phyloP scores from a whole-genome alignment of 2,113 vertebrate species.

The Neolamprologus sp. region DNA sequence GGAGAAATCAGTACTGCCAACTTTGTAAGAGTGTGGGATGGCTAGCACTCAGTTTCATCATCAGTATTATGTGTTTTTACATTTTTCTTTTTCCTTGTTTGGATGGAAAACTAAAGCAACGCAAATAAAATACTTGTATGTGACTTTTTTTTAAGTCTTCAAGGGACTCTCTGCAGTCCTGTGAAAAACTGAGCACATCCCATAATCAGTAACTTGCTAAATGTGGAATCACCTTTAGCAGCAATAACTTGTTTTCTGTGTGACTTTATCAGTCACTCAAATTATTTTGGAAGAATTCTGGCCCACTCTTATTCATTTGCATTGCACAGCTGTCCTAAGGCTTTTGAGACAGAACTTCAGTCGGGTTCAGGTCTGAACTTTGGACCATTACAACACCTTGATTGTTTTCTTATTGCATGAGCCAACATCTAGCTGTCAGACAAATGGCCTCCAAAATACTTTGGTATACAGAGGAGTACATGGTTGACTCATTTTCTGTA shows the following conservation, averaged over 20 bases:
- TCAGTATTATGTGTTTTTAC: neutral
- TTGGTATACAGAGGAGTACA: neutral
- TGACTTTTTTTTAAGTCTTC: fast-evolving
- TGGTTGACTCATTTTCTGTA: neutral
- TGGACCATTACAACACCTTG: neutral
- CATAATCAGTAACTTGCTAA: neutral
- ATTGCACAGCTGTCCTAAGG: neutral
- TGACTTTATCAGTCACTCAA: neutral
- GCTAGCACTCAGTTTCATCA: neutral
- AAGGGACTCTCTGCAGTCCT: neutral
- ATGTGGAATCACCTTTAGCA: neutral
- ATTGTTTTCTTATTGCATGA: neutral
- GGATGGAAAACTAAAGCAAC: neutral
- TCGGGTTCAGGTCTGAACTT: neutral
- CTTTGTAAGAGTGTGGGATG: neutral
- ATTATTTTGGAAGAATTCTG: neutral
- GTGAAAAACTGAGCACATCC: neutral
- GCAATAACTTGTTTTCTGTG: neutral
- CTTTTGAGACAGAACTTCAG: neutral
- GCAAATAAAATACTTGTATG: neutral
- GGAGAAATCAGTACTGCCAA: neutral
- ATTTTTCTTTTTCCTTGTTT: neutral
- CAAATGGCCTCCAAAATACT: neutral
- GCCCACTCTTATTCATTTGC: neutral
- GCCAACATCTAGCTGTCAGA: neutral